Evolutionary conservation across 2,888 invertebrate species (phyloP).

Genomic region (Cryptus viduatorius): DNA sequence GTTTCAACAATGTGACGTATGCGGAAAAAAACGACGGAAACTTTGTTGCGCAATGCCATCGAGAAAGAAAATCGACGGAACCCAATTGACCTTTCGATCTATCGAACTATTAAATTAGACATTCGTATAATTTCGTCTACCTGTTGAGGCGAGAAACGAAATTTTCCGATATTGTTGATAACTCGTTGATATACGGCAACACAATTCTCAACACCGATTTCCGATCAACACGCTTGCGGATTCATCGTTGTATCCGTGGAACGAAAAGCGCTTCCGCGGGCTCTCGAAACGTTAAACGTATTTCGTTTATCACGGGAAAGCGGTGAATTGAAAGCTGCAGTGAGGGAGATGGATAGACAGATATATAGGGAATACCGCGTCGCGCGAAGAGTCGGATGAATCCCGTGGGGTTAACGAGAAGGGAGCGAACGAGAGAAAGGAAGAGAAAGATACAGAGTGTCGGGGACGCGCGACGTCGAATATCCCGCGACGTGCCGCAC

Average conservation of each 20-base stretch:
- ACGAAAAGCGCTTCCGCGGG: neutral
- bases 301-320: conserved; percentile 58
- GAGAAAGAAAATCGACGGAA: neutral
- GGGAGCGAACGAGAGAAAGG: conserved; percentile 48
- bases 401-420: conserved; percentile 57
- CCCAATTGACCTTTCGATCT: neutral
- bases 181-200: conserved; percentile 19
- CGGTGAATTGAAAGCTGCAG: conserved; percentile 39
- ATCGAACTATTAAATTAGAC: neutral
- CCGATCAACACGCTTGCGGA: conserved; percentile 8
- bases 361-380: conserved; percentile 21
- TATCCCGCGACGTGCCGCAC: conserved; percentile 49
- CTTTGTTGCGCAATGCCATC: neutral
- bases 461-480: conserved; percentile 46
- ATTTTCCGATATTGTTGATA: neutral
- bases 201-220: neutral
- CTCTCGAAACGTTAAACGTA: conserved; percentile 42
- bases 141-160: neutral
- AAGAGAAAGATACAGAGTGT: conserved; percentile 41
- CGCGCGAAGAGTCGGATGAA: conserved; percentile 40
- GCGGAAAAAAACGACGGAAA: neutral
- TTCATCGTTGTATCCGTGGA: conserved; percentile 5
- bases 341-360: conserved; percentile 30
- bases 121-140: conserved; percentile 7
- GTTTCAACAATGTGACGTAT: neutral